Percentiles rank a stretch among this genome's conserved stretches.
phyloP scores from a whole-genome alignment of 1,140 invertebrate species.

The Cyclina sinensis region DNA sequence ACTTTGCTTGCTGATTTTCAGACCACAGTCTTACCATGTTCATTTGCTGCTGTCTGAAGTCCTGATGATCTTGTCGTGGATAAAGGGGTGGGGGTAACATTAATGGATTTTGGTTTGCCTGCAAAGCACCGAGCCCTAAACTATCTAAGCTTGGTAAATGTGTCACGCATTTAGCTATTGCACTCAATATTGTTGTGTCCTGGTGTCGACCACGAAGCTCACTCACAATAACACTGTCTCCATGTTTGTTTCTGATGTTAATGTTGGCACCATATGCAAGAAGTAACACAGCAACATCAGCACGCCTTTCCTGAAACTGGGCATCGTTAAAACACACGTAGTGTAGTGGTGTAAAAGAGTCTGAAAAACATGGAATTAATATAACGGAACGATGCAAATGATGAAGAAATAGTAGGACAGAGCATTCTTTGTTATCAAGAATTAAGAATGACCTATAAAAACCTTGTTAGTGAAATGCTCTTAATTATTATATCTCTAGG shows the following conservation, averaged over 20 bases:
- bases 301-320: constrained; percentile 75
- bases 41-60: constrained; percentile 21
- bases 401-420: too few species aligned
- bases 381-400: too few species aligned
- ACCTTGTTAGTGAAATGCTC: too few species aligned
- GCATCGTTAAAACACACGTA: constrained; percentile 84
- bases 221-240: constrained; percentile 76
- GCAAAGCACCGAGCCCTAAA: constrained; percentile 67
- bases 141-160: constrained; percentile 76
- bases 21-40: constrained; percentile 58
- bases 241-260: constrained; percentile 78
- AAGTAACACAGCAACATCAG: constrained; percentile 81
- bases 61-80: constrained; percentile 43
- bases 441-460: too few species aligned
- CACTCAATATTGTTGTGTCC: constrained; percentile 79
- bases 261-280: constrained; percentile 83
- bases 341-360: constrained; percentile 80
- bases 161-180: constrained; percentile 78
- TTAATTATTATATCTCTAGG: too few species aligned
- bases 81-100: constrained; percentile 49
- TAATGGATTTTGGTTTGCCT: constrained; percentile 4
- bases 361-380: constrained; percentile 65
- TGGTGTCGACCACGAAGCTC: constrained; percentile 74
- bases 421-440: too few species aligned
- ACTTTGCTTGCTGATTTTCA: constrained; percentile 70